Base-by-base conservation (phyloP, 2,888 invertebrate species). In the Yponomeuta evonymella region DNA sequence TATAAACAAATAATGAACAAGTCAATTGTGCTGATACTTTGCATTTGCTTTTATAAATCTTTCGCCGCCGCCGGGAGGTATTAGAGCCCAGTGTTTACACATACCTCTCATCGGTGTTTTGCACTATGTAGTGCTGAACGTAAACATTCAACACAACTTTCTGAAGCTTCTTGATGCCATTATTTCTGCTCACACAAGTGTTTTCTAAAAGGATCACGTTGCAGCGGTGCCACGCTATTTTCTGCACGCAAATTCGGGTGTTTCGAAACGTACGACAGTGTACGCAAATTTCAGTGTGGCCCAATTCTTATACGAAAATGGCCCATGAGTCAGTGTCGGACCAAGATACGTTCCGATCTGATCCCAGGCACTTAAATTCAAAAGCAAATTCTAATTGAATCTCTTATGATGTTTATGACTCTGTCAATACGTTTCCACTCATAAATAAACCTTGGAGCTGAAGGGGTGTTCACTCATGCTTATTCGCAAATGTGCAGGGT, bases 1-100 rank as follows among this genome's bases (percentile, higher is more conserved):
- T 58, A 12, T 58, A 68, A 11, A 68, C n/a, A 68, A 51, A 30
- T 48, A 68, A 51, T 36, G 15, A 68, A 51, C 51, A 58, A 58
- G 51, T 58, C 51, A 58, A 58, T 58, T 58, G 51, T 15, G 51
- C 51, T 58, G 51, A 58, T 58, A 58, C 51, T 58, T 30, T 12
- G 29, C 68, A 51, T 51, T 15, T 48, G 68, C 68, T 36, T 62
- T 43, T 36, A 87, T 89, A 88, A 87, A 89, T 87, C 88, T 85
- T 74, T 90, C 87, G 81, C 77, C 89, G 81, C 77, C 89, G 79
- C 73, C 73, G 71, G 72, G 73, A 73, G 74, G 74, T 81, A 75
- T 84, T 85, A 82, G 75, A 79, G 74, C 76, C 81, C 79, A 80
- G 77, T 82, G 81, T 89, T 89, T 90, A 89, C 83, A 83, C 81